Base-by-base conservation (phyloP, 2,113 vertebrate genomes). In the Urocolius indicus region DNA sequence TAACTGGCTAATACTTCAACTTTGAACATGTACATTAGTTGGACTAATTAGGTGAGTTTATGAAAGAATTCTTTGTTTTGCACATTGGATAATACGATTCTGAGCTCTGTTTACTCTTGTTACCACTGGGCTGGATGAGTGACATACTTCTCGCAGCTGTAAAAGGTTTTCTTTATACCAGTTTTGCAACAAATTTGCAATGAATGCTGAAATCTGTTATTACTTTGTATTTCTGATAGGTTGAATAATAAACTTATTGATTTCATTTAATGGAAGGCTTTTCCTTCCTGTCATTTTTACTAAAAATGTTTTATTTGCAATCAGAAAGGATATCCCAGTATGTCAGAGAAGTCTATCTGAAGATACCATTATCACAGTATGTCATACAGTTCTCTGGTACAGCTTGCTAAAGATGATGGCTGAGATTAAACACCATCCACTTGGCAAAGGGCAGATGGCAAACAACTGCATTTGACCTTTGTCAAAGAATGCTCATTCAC, bases 401-500 rank as follows among this genome's bases (percentile, higher is more conserved):
- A 80, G 96, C 82, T 65, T 55, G 84, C 93, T 96, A 74, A 86
- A 95, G 90, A 95, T 93, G 87, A 95, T 66, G 67, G 65, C 90
- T 94, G 90, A 96, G 91, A 95, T 96, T 95, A 95, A 96, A 92
- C 69, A 76, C 86, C 86, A 32, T 46, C 68, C 72, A 32, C 86
- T 80, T 77, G 95, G 95, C 87, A 96, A 97, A 96, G 96, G 95
- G 92, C 96, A 96, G 89, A 90, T 90, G 79, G 91, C 84, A 96
- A 95, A 96, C 92, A 96, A 92, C 87, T 94, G 89, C 52, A 16
- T 92, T 90, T 97, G 96, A 97, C 95, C 95, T 96, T 96, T 95
- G 93, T 96, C 93, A 94, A 93, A 75, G 88, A 95, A 92, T 65
- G 63, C 84, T 97, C 90, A 48, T 94, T 94, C 93, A 94, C 95